Conservation (phyloP, 2,888 invertebrate species). For the Apamea monoglypha region DNA sequence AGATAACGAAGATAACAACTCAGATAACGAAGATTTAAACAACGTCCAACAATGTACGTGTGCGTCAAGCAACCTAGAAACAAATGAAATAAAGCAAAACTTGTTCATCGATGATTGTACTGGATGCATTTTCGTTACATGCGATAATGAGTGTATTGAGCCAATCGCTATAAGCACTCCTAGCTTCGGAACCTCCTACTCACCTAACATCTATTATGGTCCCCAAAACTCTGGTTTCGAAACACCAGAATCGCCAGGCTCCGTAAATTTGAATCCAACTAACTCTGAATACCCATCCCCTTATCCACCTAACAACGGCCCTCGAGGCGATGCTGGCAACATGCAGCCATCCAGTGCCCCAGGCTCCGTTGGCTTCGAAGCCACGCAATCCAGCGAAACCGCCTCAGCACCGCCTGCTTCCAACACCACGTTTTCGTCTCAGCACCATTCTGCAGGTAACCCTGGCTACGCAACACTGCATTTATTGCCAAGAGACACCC, state of each 20-base stretch:
- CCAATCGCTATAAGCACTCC: constrained; percentile 3
- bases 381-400: neutral
- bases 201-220: constrained; percentile 3
- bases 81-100: constrained; percentile 3
- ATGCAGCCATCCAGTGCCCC: neutral
- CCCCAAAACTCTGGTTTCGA: neutral
- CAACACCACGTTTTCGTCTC: neutral
- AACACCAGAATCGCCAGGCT: neutral
- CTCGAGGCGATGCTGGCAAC: neutral
- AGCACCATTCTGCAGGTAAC: neutral
- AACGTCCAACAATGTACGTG: too few relatives aligned
- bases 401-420: neutral
- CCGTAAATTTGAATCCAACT: too few relatives aligned
- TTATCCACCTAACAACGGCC: neutral
- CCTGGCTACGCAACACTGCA: neutral
- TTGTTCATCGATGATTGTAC: neutral
- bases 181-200: neutral
- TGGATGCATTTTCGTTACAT: neutral
- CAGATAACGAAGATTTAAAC: too few relatives aligned
- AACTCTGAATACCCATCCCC: neutral
- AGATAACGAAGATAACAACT: neutral
- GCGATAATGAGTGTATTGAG: constrained; percentile 11
- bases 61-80: neutral
- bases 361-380: neutral
- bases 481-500: neutral